Evolutionary conservation across 2,888 invertebrate species (phyloP).

Genomic region (Clivina fossor): DNA sequence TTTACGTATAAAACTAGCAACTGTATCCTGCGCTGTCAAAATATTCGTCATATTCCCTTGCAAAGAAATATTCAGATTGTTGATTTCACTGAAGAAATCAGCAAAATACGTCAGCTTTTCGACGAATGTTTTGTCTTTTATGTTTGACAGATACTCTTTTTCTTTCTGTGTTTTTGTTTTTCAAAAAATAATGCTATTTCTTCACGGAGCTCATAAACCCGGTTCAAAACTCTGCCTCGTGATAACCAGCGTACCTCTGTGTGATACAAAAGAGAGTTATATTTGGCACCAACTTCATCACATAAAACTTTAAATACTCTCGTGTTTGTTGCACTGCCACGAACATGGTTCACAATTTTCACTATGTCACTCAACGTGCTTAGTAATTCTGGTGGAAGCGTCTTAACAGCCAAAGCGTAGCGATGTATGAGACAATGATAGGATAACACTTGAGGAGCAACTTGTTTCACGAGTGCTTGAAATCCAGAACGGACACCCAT

Average conservation of each 20-base stretch:
- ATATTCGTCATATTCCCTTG: slow-evolving; percentile 14
- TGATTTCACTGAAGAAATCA: slow-evolving; percentile 18
- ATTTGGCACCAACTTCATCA: slow-evolving; percentile 24
- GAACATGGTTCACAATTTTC: slow-evolving; percentile 41
- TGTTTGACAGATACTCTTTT: slow-evolving; percentile 12
- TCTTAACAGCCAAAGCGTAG: slow-evolving; percentile 40
- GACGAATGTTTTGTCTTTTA: slow-evolving; percentile 9
- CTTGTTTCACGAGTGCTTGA: slow-evolving; percentile 41
- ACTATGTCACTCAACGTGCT: slow-evolving; percentile 38
- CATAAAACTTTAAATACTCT: too few relatives aligned
- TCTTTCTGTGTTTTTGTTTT: slow-evolving; percentile 34
- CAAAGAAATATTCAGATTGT: not conserved
- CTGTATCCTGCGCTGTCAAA: slow-evolving; percentile 6
- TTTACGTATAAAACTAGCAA: slow-evolving; percentile 15
- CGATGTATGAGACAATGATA: slow-evolving; percentile 39
- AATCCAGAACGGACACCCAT: slow-evolving; percentile 40
- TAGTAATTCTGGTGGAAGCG: slow-evolving; percentile 37
- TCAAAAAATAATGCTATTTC: slow-evolving; percentile 36
- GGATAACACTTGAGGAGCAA: slow-evolving; percentile 39
- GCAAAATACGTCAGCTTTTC: slow-evolving; percentile 13
- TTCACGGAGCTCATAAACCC: slow-evolving; percentile 35
- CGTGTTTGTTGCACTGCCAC: slow-evolving; percentile 36
- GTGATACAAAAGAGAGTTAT: slow-evolving; percentile 29
- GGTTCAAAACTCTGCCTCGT: slow-evolving; percentile 29
- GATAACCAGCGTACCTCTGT: slow-evolving; percentile 10